These are phyloP conservation scores for Lineus longissimus DNA, from an alignment of 1,140 invertebrate species.

Conservation along the genomic window DNA sequence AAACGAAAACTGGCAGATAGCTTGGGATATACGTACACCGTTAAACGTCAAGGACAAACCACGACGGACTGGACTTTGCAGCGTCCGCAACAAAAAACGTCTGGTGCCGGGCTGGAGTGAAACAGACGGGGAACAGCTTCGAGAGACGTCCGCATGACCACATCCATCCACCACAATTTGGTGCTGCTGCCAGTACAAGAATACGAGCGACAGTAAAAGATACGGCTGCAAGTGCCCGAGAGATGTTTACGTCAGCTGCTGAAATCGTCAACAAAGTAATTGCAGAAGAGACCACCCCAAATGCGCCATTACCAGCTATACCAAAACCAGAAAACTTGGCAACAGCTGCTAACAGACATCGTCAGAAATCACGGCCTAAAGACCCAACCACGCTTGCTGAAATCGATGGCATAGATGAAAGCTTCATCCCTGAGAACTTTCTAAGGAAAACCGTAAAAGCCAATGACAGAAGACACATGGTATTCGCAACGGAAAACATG, in stretches of 20 bases:
- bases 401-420: no score
- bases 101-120: neutral
- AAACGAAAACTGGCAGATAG: neutral
- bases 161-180: neutral
- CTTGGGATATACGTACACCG: neutral
- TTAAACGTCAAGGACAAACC: neutral
- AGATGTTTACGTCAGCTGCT: slow-evolving; percentile 4
- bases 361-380: neutral
- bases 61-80: slow-evolving; percentile 1
- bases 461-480: slow-evolving; percentile 1
- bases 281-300: slow-evolving; percentile 1
- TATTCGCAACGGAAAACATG: neutral
- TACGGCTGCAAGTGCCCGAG: neutral
- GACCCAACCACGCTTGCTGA: no score
- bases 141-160: neutral
- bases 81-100: slow-evolving; percentile 3
- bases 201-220: slow-evolving; percentile 3
- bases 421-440: no score
- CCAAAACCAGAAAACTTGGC: neutral
- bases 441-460: neutral
- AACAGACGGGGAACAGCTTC: neutral
- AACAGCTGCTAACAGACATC: slow-evolving; percentile 1
- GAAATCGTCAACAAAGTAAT: slow-evolving; percentile 3
- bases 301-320: neutral
- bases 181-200: neutral